Evolutionary conservation across 2,113 vertebrate species (phyloP), one percentile per base, ranked within the genome.

Genomic region (Corythoichthys intestinalis): DNA sequence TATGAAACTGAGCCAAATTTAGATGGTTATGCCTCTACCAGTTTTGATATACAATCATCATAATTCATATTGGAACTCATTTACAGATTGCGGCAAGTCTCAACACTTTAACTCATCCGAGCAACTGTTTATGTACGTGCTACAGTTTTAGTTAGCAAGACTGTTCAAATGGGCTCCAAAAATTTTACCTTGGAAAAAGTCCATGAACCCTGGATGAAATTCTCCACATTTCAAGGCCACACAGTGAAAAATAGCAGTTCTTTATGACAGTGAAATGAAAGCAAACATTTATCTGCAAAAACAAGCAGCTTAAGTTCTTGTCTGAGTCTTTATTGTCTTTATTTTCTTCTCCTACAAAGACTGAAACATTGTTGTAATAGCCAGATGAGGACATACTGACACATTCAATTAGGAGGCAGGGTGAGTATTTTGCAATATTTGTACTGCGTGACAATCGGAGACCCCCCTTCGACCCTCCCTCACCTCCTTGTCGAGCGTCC

Each of bases 251-350:
- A 84, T 80, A 87, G 67, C 68, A 4, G 20, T 9, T 65, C 77
- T 83, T 78, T 90, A 78, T 86, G 69, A 80, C 70, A 61, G 75
- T 47, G 78, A 78, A 73, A 82, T 6, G 35, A 58, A 84, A 78
- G 66, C 47, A 73, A 83, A 83, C 71, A 75, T 70, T 80, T 54
- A 57, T 71, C 64, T 72, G 7, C 73, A 75, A 67, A 58, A 56
- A 61, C 74, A 28, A 49, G 60, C n/a, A 13, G 71, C 73, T 75
- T 61, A 70, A 70, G 73, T 53, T 67, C 70, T 75, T 35, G 44
- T 67, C 28, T 41, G 69, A 72, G 66, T 61, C 66, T 60, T 63
- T 60, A 73, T 81, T 71, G 69, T 66, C 73, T 57, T 57, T 14
- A 13, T 34, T 57, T 57, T 57, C 9, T 35, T 20, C 3, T 8